Base-by-base conservation (phyloP, 2,113 vertebrate species). In the Scytalopus superciliaris region DNA sequence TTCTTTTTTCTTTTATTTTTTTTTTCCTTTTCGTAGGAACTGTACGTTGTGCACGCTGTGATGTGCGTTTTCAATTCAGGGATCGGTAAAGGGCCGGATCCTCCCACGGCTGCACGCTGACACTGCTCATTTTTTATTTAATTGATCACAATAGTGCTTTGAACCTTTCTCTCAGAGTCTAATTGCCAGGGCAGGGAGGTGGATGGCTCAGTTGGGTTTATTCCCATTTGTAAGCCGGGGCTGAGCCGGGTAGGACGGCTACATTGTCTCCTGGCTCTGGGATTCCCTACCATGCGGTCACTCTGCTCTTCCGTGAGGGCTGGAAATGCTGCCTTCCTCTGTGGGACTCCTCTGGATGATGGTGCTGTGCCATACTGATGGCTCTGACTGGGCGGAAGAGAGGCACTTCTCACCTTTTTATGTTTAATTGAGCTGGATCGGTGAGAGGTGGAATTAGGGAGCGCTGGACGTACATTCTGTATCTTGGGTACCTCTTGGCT, bases 251-350 rank as follows among this genome's bases (percentile, higher is more conserved):
- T 14, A 89, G 42, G 40, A 85, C 0, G 19, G 37, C 62, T 63
- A 55, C 64, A 67, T 75, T 92, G 91, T 94, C 55, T 89, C 76
- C 72, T 56, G 72, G 52, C 12, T 15, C 30, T 94, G 90, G 87
- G 83, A 70, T 62, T 94, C 73, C 88, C 66, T 72, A 42, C 75
- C 52, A 35, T 81, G 83, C 1, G 57, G 68, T 59, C 90, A 42
- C 53, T 56, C 50, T 31, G 67, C 68, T 78, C 37, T 70, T 90
- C 45, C 50, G 47, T 2, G 31, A 4, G 42, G 45, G 19, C 44
- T 93, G 60, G 56, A 76, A 45, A 60, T 4, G n/a, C 55, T 4
- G 37, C 55, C 76, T 45, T 69, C 30, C 50, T 55, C 45, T 30
- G 0, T 2, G 67, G 12, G 11, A 76, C 70, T 35, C 44, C 1